phyloP scores from a whole-genome alignment of 2,113 vertebrate genomes.

The Galbula dea region DNA sequence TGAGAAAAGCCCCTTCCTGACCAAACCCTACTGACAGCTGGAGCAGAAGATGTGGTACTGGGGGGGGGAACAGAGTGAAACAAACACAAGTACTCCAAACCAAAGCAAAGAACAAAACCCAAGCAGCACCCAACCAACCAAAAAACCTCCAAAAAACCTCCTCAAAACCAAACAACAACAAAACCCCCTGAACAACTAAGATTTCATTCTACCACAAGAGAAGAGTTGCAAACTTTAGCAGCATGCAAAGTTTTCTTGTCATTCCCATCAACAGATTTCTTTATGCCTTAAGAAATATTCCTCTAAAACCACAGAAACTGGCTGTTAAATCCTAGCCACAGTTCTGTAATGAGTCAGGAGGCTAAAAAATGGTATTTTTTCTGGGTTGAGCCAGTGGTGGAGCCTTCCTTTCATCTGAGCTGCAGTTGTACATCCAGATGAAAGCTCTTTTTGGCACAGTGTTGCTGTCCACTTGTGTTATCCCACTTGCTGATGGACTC shows the following conservation, averaged over 20 bases:
- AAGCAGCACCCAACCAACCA: no score
- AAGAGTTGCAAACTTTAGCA: no score
- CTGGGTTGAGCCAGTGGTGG: not conserved
- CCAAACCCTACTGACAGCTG: not conserved
- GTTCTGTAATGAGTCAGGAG: not conserved
- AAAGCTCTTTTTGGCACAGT: not conserved
- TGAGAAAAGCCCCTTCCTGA: not conserved
- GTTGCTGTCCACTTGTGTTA: not conserved
- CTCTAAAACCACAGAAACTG: not conserved
- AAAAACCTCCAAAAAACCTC: no score
- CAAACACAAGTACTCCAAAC: no score
- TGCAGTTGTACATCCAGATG: not conserved
- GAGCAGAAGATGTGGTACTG: not conserved
- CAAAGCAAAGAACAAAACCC: no score
- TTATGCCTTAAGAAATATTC: not conserved
- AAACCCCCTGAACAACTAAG: no score
- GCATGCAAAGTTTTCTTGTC: no score
- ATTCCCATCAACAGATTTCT: no score
- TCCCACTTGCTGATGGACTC: not conserved
- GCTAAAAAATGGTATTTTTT: not conserved
- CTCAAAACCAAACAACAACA: no score
- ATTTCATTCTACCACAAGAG: no score
- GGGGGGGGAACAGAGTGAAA: not conserved
- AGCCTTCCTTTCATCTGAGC: not conserved
- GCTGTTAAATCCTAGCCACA: accelerated